Base-by-base conservation (phyloP, 2,113 vertebrate species). In the Penelope pileata region DNA sequence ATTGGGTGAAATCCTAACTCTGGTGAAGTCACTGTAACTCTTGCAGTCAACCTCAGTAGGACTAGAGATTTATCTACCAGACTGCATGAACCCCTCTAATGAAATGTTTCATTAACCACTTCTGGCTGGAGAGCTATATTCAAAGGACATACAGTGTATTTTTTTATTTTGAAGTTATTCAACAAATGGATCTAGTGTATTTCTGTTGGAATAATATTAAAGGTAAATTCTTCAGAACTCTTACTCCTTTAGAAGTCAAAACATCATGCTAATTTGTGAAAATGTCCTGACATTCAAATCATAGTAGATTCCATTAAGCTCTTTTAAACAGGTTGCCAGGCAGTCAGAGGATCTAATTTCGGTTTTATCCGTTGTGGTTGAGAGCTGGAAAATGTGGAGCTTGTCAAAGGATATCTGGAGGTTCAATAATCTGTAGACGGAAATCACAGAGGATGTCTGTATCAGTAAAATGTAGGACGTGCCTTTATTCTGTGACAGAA, bases 331-430 rank as follows among this genome's bases (percentile, higher is more conserved):
- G 3, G 16, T 58, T 70, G 38, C n/a, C 74, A 77, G 47, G 42
- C 54, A 78, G 24, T 22, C 42, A 89, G 83, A 88, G 91, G 56
- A 84, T 86, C 66, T 94, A 87, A 84, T 94, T 56, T 77, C 74
- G 30, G 14, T 93, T 74, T 24, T 15, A 42, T 81, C 80, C 42
- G 56, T 42, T 29, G 86, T 70, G 86, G 12, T 13, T 77, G 47
- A 63, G 68, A 77, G 64, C 36, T 84, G 83, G 77, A 86, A 86
- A 88, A 62, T 42, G 26, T 84, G 27, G 4, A 93, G 12, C 17
- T 29, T 79, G 38, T 47, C 24, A 48, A 62, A 93, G 43, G 50
- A 67, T 86, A 82, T 77, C 81, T 91, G 77, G 73, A 94, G 42
- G 38, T 72, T 38, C 1, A 14, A 59, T 92, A 53, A 66, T 16